Evolutionary conservation across 1,140 invertebrate species (phyloP), one percentile per base, ranked within the genome.

Genomic region (Caenorhabditis inopinata): DNA sequence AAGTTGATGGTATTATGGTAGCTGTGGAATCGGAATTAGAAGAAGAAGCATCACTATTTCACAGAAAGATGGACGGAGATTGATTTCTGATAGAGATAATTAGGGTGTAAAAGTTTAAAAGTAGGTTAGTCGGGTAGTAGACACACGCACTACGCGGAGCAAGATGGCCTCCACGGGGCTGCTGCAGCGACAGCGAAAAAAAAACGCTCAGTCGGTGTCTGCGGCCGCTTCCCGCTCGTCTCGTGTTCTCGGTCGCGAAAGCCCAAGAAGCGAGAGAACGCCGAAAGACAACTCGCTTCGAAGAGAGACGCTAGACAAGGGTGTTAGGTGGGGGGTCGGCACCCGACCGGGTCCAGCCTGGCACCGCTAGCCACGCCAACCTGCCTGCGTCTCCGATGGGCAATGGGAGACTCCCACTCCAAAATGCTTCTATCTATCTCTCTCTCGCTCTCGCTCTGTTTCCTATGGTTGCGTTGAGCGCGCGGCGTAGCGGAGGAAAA

Each of bases 141-240:
- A 68, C 58, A 68, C 58, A 68, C 58, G 23, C 38, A 42, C n/a
- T n/a, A n/a, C 58, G 29, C 58, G 58, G 58, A 68, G 58, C 58
- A 68, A 68, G 58, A 68, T 68, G 58, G 58, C 58, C 58, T 68
- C 58, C 58, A 68, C 58, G 58, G n/a, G n/a, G 58, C 58, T 68
- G 53, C 53, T 32, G 58, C 58, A 68, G 58, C 58, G 58, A 38
- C 58, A 68, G 58, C 58, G 38, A 53, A 48, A 48, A 62, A 62
- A 68, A 68, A 68, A 68, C 58, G 58, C 58, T 68, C 58, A 68
- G 58, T 68, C 58, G 35, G 32, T 38, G 58, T 68, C 58, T 68
- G 58, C 23, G 32, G 35, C 51, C 25, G 51, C 51, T 29, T 58
- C 58, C n/a, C 32, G 21, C 58, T 12, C 12, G 29, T 29, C n/a